Conservation (phyloP, 23 tunicate genomes). For the Oikopleura dioica region DNA sequence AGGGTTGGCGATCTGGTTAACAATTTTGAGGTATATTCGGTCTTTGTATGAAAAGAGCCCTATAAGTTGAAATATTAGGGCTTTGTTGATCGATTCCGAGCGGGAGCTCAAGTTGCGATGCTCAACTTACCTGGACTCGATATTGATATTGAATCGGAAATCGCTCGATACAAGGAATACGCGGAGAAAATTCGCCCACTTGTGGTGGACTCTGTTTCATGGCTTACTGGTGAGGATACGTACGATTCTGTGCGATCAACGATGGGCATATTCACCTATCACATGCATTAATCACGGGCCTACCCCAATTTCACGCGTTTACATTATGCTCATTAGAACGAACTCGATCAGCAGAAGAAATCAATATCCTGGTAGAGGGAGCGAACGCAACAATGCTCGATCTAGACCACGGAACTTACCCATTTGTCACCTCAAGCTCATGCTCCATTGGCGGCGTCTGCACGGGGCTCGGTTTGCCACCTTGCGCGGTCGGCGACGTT, state of each 20-base stretch:
- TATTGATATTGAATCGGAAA: conserved; percentile 28
- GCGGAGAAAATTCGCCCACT: conserved; percentile 45
- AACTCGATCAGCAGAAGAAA: conserved; percentile 21
- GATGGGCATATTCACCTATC: no score
- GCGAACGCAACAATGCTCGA: conserved; percentile 99
- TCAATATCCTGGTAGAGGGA: conserved; percentile 57
- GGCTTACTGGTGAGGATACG: background rate
- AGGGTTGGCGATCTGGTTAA: conserved; percentile 38
- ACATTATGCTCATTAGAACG: conserved; percentile 16
- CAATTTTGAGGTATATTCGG: background rate
- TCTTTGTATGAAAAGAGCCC: background rate
- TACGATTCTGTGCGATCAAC: no score
- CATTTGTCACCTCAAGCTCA: conserved; percentile 75
- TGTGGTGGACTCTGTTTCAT: conserved; percentile 19
- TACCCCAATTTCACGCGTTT: no score
- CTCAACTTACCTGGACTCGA: conserved; percentile 34
- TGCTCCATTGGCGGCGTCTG: conserved; percentile 87
- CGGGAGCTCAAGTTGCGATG: conserved; percentile 25
- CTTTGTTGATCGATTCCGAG: conserved; percentile 15
- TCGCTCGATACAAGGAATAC: conserved; percentile 19
- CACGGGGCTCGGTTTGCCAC: conserved; percentile 87
- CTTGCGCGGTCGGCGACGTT: conserved; percentile 39
- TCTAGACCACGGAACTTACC: conserved; percentile 90
- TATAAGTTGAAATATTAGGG: no score
- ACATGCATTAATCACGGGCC: no score